phyloP scores from a whole-genome alignment of 2,888 invertebrate species.

The Cantharis nigra region DNA sequence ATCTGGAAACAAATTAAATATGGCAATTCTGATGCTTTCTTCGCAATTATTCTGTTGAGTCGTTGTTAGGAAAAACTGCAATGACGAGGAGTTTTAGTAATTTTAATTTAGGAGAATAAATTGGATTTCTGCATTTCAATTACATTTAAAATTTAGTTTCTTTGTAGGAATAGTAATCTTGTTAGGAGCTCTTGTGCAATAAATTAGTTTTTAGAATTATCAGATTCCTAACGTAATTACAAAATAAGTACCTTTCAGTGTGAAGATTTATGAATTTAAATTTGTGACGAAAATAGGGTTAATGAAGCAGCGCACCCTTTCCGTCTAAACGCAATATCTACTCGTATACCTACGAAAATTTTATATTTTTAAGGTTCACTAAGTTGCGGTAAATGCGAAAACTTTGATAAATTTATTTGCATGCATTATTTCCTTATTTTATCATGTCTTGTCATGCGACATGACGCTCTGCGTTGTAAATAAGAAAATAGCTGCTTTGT shows the following conservation, averaged over 20 bases:
- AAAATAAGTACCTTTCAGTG: conserved; percentile 3
- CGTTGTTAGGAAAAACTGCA: not conserved
- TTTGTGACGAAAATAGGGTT: conserved; percentile 6
- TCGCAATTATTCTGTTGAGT: not conserved
- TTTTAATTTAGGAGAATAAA: not conserved
- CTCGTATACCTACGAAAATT: not conserved
- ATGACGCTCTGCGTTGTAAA: conserved; percentile 14
- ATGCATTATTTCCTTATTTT: conserved; percentile 5
- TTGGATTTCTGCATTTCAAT: not conserved
- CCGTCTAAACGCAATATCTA: not conserved
- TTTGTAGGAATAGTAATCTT: not conserved
- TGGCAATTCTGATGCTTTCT: not conserved
- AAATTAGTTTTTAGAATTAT: conserved; percentile 15
- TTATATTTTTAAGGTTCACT: not conserved
- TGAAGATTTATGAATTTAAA: conserved; percentile 11
- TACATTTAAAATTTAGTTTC: conserved; percentile 1
- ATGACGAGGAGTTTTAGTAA: not conserved
- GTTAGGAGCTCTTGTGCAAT: not conserved
- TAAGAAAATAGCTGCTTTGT: conserved; percentile 15
- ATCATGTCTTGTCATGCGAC: conserved; percentile 11
- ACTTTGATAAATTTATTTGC: conserved; percentile 3
- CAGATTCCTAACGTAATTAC: conserved; percentile 13
- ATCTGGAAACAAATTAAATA: not conserved
- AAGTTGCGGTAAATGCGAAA: not conserved
- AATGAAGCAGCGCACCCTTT: conserved; percentile 12